Base-by-base conservation (phyloP, 2,113 vertebrate genomes). In the Hemicordylus capensis region DNA sequence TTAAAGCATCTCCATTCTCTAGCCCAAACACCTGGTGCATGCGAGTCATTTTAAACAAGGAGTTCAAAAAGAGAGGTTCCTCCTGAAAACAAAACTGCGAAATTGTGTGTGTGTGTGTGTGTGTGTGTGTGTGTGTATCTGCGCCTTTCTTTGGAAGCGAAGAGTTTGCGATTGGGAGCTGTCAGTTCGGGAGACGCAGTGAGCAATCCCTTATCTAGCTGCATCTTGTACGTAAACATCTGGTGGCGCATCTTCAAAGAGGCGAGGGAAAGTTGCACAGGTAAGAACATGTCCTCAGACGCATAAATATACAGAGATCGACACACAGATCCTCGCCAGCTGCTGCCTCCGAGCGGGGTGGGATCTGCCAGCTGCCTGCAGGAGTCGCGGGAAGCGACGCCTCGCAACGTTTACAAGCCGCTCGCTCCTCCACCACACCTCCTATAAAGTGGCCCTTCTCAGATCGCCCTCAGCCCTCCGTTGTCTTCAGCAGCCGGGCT, bases 181-280 rank as follows among this genome's bases (percentile, higher is more conserved):
- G 66, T 72, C 75, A 59, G 56, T 34, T 74, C 75, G 10, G 28
- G 54, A 66, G 28, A 54, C 28, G 75, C 67, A 44, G 54, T 11
- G 9, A 84, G 61, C 26, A 20, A 10, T 42, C 42, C 26, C 81
- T 66, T 42, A 79, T 83, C 81, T 63, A 28, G 75, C 46, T 88
- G 11, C 42, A 42, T 73, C 75, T 73, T 56, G 81, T 37, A 37
- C 10, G 28, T 26, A 48, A 72, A 54, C 75, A 64, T 39, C 84
- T 85, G 84, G 66, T 6, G 66, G 12, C 19, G 44, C 14, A 39
- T 61, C 80, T 73, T 83, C 86, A 83, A 79, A 87, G 51, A 63
- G 64, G 42, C 17, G 31, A 37, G 51, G 63, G 80, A 19, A 69
- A 64, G 66, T 31, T 19, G 75, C 54, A 7, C 76, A 88, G 86